These are phyloP conservation scores for Channallabes apus DNA, from an alignment of 2,797 vertebrate genomes.

Conservation along the genomic window DNA sequence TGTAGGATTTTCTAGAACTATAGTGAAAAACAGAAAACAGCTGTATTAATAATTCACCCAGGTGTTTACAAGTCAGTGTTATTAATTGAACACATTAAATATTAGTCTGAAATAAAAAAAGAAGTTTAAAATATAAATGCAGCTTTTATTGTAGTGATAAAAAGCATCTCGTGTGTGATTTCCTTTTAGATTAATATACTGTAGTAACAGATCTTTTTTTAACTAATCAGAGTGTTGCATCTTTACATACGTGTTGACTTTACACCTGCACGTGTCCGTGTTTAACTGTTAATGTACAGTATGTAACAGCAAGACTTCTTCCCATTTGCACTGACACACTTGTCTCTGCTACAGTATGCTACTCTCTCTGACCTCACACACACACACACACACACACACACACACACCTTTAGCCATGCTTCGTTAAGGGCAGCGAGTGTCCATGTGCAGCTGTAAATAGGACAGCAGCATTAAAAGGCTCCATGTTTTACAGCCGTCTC, in stretches of 20 bases:
- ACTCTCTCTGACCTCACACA: constrained; percentile 19
- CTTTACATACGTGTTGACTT: neutral
- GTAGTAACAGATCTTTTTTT: neutral
- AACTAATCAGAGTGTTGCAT: neutral
- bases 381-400: too few species aligned
- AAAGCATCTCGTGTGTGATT: neutral
- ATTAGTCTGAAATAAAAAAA: neutral
- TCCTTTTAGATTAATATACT: neutral
- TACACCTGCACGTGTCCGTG: neutral
- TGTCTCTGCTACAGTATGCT: constrained; percentile 26
- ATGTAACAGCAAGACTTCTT: neutral
- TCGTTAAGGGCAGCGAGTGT: neutral
- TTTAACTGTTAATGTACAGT: neutral
- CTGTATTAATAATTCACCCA: neutral
- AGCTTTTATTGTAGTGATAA: neutral
- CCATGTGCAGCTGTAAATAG: constrained; percentile 37
- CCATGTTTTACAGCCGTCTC: constrained; percentile 53
- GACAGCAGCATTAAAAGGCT: constrained; percentile 39
- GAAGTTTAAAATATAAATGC: neutral
- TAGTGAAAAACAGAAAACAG: neutral
- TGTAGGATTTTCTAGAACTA: neutral
- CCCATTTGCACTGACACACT: neutral
- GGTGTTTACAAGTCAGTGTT: neutral
- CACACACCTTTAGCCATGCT: constrained; percentile 21
- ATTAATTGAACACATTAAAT: neutral